A percentile compares a stretch with the other conserved stretches of the same genome.
Evolutionary conservation across 2,888 invertebrate genomes (phyloP).

Genomic region (Spatulosminthurus flaviceps): DNA sequence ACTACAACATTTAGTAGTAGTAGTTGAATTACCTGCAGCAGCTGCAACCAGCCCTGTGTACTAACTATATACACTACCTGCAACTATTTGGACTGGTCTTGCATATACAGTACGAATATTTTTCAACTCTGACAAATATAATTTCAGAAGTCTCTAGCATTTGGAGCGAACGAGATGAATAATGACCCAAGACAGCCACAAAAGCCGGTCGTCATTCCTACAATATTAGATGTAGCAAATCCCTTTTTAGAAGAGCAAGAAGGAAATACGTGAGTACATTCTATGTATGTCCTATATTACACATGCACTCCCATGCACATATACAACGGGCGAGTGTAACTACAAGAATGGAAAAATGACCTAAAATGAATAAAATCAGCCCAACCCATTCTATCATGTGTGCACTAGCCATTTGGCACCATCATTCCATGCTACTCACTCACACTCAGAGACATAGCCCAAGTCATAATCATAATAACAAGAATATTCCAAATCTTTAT

Average conservation of each 20-base stretch:
- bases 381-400: not conserved
- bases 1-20: no score
- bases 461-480: conserved; percentile 4
- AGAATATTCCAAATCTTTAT: not conserved
- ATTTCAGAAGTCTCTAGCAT: conserved; percentile 19
- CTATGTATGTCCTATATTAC: not conserved
- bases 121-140: conserved; percentile 12
- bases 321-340: not conserved
- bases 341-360: conserved; percentile 3
- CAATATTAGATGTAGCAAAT: conserved; percentile 1
- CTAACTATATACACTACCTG: no score
- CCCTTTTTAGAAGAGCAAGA: not conserved
- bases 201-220: conserved; percentile 14
- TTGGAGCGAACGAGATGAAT: conserved; percentile 31
- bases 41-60: no score
- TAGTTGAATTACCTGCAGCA: no score
- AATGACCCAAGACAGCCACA: conserved; percentile 25
- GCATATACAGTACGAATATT: not conserved
- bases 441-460: not conserved
- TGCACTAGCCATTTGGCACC: conserved; percentile 6
- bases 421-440: not conserved
- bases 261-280: not conserved
- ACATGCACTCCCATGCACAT: not conserved
- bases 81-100: not conserved
- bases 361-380: conserved; percentile 18